These are phyloP conservation scores for Oostethus manadensis DNA, from an alignment of 2,113 vertebrate species.

Conservation along the genomic window DNA sequence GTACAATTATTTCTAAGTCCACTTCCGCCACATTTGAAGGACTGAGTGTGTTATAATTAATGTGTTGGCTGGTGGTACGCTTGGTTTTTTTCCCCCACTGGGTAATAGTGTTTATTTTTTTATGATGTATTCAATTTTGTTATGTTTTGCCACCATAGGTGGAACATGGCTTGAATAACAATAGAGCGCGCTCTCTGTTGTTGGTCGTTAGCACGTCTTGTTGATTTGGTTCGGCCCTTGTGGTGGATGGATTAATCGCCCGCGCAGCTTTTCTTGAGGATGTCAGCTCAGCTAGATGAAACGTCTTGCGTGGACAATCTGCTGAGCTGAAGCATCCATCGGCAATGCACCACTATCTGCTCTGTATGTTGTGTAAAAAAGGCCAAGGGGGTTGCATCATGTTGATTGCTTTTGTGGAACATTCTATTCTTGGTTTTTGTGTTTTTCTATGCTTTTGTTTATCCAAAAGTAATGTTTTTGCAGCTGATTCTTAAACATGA, in stretches of 20 bases:
- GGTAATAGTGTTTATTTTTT: constrained; percentile 17
- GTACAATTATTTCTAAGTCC: constrained; percentile 15
- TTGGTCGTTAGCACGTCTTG: constrained; percentile 16
- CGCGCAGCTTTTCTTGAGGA: constrained; percentile 46
- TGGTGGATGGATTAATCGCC: constrained; percentile 38
- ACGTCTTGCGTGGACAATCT: constrained; percentile 32
- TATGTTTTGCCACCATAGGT: constrained; percentile 29
- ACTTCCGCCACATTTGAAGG: constrained; percentile 9
- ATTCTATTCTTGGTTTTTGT: too few relatives aligned
- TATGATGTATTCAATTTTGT: constrained; percentile 16
- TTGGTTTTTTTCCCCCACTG: not conserved
- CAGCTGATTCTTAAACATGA: too few relatives aligned
- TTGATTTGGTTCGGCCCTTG: constrained; percentile 34
- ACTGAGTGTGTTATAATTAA: constrained; percentile 16
- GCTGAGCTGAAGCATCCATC: too few relatives aligned
- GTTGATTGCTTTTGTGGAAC: too few relatives aligned
- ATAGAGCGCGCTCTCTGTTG: constrained; percentile 16
- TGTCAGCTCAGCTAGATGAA: constrained; percentile 50
- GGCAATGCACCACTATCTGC: too few relatives aligned
- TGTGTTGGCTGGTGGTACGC: constrained; percentile 23
- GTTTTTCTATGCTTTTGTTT: too few relatives aligned
- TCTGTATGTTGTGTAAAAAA: too few relatives aligned
- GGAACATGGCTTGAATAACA: constrained; percentile 26
- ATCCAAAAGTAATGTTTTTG: too few relatives aligned
- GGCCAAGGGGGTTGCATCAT: too few relatives aligned